Percentiles rank a stretch among this genome's conserved stretches.
These are phyloP conservation scores for Spodoptera exigua DNA, from an alignment of 2,888 invertebrate species.

Conservation along the genomic window DNA sequence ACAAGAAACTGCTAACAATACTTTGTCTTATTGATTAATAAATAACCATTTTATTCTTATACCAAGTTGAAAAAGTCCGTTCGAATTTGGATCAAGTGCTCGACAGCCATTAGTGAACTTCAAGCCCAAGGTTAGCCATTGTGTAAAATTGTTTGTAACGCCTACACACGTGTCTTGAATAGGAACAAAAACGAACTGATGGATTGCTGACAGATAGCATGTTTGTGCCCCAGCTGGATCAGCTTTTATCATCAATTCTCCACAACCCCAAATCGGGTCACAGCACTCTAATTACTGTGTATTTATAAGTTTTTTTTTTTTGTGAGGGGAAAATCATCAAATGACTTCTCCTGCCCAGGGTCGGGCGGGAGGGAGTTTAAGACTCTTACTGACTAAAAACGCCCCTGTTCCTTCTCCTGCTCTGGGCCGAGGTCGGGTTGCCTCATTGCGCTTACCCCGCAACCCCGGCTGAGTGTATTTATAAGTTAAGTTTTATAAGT, in stretches of 20 bases:
- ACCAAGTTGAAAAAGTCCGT: constrained; percentile 40
- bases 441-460: no score
- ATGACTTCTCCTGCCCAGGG: no score
- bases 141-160: constrained; percentile 65
- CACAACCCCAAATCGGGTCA: constrained; percentile 48
- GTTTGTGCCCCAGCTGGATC: constrained; percentile 45
- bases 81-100: constrained; percentile 52
- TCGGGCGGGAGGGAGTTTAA: no score
- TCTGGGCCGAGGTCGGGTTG: no score
- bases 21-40: constrained; percentile 24
- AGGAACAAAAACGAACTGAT: constrained; percentile 67
- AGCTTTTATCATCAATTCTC: constrained; percentile 44
- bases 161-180: constrained; percentile 65
- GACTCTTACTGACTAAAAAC: no score
- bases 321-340: no score
- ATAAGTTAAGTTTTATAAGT: no score
- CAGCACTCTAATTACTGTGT: constrained; percentile 49
- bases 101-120: constrained; percentile 59
- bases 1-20: constrained; percentile 29
- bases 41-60: constrained; percentile 38
- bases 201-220: constrained; percentile 65
- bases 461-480: no score
- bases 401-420: no score
- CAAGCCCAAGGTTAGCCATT: constrained; percentile 68
- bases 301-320: constrained; percentile 53